Conservation (phyloP, 2,797 vertebrate species). For the Octomys mimax region DNA sequence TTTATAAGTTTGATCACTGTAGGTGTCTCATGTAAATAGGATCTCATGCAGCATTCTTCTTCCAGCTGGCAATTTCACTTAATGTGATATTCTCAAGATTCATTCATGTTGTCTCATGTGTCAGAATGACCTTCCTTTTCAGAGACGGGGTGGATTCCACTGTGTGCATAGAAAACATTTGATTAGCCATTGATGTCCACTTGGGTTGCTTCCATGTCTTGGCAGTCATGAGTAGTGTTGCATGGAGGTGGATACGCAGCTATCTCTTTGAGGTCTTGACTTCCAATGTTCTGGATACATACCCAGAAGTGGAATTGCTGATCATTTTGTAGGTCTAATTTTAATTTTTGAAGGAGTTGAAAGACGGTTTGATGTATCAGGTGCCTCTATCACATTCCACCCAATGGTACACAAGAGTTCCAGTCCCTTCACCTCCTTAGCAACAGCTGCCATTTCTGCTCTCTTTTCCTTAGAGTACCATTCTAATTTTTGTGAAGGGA, state of each 20-base stretch:
- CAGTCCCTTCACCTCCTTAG: not conserved
- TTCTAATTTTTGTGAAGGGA: not conserved
- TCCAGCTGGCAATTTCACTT: not conserved
- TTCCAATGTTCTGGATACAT: not conserved
- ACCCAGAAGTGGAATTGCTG: not conserved
- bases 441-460: not conserved
- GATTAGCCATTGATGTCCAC: accelerated
- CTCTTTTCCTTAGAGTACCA: not conserved
- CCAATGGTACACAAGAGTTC: not conserved
- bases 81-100: not conserved
- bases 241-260: accelerated
- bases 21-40: too few species aligned
- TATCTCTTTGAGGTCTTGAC: not conserved
- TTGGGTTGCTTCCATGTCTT: not conserved
- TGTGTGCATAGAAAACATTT: too few species aligned
- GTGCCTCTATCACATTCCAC: not conserved
- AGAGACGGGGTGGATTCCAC: too few species aligned
- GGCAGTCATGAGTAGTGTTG: accelerated
- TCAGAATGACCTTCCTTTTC: not conserved
- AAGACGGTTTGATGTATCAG: not conserved
- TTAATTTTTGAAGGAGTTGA: not conserved
- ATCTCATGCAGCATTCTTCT: not conserved
- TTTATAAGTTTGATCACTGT: not conserved
- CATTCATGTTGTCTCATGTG: too few species aligned
- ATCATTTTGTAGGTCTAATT: not conserved